phyloP scores from a whole-genome alignment of 2,797 vertebrate genomes.

The Sebastes reedi region DNA sequence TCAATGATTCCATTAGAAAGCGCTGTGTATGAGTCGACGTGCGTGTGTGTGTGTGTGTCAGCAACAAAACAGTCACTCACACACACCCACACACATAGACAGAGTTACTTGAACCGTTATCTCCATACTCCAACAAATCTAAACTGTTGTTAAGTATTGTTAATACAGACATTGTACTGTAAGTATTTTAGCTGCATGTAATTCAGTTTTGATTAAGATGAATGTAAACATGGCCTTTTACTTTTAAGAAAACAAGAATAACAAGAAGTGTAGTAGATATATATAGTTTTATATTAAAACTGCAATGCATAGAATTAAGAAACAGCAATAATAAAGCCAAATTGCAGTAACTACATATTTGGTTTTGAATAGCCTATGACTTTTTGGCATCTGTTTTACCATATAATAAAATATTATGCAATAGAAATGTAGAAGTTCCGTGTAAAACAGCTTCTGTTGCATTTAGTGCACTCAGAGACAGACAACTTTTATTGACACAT shows the following conservation, averaged over 20 bases:
- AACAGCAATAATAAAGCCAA: background rate
- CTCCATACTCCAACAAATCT: background rate
- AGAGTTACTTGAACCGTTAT: background rate
- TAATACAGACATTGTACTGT: background rate
- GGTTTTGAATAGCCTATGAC: background rate
- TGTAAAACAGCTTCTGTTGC: background rate
- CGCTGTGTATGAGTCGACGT: constrained; percentile 13
- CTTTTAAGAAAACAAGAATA: background rate
- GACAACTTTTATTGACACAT: too few species aligned
- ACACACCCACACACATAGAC: background rate
- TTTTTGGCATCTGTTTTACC: background rate
- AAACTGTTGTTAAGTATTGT: background rate
- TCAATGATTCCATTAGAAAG: constrained; percentile 67
- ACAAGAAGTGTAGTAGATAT: background rate
- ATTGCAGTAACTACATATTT: background rate
- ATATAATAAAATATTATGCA: background rate
- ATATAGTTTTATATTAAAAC: background rate
- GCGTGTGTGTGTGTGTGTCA: constrained; percentile 3
- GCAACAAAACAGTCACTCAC: background rate
- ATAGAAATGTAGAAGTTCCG: background rate
- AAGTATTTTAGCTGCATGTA: background rate
- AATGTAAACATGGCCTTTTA: background rate
- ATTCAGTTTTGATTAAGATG: background rate
- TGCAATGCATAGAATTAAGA: rapidly evolving
- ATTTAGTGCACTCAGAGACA: background rate